phyloP scores from a whole-genome alignment of 1,140 invertebrate species.

The Sarcophaga bullata region DNA sequence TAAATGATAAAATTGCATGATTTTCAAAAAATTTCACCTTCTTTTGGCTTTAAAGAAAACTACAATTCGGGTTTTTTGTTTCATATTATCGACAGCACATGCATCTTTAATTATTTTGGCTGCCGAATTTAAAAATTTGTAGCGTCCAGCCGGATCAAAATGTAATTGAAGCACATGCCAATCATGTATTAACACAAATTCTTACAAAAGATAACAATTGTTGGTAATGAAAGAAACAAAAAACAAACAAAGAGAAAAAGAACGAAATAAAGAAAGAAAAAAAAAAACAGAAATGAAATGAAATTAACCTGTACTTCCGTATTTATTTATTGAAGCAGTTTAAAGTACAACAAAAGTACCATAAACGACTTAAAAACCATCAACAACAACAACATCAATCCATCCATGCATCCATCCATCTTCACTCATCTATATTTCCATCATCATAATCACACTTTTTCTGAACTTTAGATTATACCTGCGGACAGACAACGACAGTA shows the following conservation, averaged over 20 bases:
- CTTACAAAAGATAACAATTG: not conserved
- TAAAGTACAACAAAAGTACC: slow-evolving; percentile 11
- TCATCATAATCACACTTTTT: slow-evolving; percentile 26
- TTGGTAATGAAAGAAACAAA: too few species aligned
- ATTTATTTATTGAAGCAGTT: not conserved
- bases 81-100: not conserved
- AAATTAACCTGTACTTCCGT: slow-evolving; percentile 10
- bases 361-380: not conserved
- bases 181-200: slow-evolving; percentile 25
- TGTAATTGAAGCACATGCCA: slow-evolving; percentile 33
- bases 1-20: slow-evolving; percentile 34
- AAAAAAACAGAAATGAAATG: not conserved
- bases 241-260: too few species aligned
- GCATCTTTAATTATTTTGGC: not conserved
- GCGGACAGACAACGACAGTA: not conserved
- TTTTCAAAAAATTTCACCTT: slow-evolving; percentile 6
- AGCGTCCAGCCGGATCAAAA: not conserved
- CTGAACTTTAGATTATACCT: not conserved
- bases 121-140: not conserved
- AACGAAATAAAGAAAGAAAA: not conserved
- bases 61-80: too few species aligned
- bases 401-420: too few species aligned
- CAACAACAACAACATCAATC: too few species aligned
- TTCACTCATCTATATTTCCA: too few species aligned
- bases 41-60: not conserved